Evolutionary conservation across 92 coral and sea anemone species (phyloP), one percentile per base, ranked within the genome.

Genomic region (Bergia sp.): DNA sequence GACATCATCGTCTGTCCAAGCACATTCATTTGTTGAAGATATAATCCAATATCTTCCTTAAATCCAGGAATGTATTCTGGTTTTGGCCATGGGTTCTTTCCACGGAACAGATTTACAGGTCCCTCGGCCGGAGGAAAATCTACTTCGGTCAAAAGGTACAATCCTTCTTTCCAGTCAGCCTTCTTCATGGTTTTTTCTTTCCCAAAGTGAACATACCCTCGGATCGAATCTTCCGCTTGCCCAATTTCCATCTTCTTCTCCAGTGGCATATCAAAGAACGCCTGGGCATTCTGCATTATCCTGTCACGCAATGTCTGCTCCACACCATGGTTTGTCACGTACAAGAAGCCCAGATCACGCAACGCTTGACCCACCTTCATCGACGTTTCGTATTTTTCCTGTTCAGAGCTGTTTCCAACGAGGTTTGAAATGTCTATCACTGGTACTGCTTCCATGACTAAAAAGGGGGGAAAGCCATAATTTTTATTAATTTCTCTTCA

Each of bases 121-220:
- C 29, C 29, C 29, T 29, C 29, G 29, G 29, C 29, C 29, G 29
- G 29, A 92, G 85, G 69, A 58, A 85, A 79, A 76, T 80, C 89
- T 79, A 88, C 80, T 5, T 93, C 95, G 6, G 84, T 88, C 57
- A 92, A 86, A 41, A 91, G 86, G 75, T 94, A 94, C 42, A 94
- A 74, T 16, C 95, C 97, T 44, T 94, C 97, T 36, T 93, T 93
- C 97, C 97, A 94, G 64, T 94, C 97, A 0, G 91, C 75, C 49
- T 86, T 72, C n/a, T 85, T 77, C 4, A 89, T 69, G 57, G 92
- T 91, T 10, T 40, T 72, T 88, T 94, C 97, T 77, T 85, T 92
- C 45, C 80, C 89, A 87, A 89, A 86, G 0, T 77, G 74, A 87
- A 92, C 93, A 81, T 94, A 94, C 20, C 97, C 97, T 13, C 95